Conservation (phyloP, 2,888 invertebrate genomes). For the Dromius quadrimaculatus region DNA sequence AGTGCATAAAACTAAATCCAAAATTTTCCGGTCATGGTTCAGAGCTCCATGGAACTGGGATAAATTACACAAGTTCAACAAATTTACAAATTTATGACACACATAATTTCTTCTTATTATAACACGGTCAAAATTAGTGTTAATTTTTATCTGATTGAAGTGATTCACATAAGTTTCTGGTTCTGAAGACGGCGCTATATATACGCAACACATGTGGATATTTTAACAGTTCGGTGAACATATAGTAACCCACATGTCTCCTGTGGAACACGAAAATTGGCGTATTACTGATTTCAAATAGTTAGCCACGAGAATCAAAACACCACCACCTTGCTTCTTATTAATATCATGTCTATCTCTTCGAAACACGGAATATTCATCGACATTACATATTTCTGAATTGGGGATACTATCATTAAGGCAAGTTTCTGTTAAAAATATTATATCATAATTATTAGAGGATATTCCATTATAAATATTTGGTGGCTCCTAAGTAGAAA, state of each 20-base stretch:
- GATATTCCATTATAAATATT: too few species aligned
- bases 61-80: neutral
- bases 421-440: too few species aligned
- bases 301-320: neutral
- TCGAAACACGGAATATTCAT: neutral
- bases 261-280: neutral
- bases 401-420: too few species aligned
- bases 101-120: neutral
- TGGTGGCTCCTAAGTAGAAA: too few species aligned
- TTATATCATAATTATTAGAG: too few species aligned
- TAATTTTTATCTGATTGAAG: neutral
- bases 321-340: neutral
- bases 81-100: neutral
- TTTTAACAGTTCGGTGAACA: neutral
- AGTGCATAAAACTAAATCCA: neutral
- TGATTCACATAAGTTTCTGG: neutral
- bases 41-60: neutral
- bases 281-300: neutral
- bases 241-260: neutral
- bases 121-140: neutral
- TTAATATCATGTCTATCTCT: neutral
- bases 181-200: neutral
- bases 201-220: neutral
- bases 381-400: neutral
- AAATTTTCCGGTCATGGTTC: neutral